These are phyloP conservation scores for Leptinotarsa peninsularis DNA, from an alignment of 2,888 invertebrate species.

Conservation along the genomic window DNA sequence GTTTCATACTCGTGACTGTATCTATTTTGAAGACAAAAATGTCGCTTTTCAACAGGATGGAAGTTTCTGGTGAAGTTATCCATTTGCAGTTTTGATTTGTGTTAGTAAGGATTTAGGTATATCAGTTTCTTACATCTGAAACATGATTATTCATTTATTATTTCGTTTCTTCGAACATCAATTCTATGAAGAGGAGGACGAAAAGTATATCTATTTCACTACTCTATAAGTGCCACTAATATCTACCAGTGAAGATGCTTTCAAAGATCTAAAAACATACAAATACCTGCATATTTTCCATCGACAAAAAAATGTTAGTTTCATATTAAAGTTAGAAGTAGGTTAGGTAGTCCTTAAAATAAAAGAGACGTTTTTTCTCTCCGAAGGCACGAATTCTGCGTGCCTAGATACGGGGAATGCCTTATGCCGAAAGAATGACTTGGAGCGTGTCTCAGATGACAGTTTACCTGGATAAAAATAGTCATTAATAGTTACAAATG, in stretches of 20 bases:
- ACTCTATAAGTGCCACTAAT: slow-evolving; percentile 2
- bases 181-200: too few species aligned
- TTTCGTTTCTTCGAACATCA: too few species aligned
- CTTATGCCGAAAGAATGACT: slow-evolving; percentile 83
- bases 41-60: too few species aligned
- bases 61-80: too few species aligned
- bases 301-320: neutral
- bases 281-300: slow-evolving; percentile 5
- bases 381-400: slow-evolving; percentile 55
- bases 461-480: slow-evolving; percentile 63
- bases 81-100: too few species aligned
- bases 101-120: too few species aligned
- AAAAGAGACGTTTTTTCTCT: slow-evolving; percentile 60
- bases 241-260: neutral
- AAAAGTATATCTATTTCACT: neutral
- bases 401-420: slow-evolving; percentile 78
- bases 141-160: too few species aligned
- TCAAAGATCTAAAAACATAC: too few species aligned
- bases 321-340: neutral
- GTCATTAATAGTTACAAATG: neutral
- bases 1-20: too few species aligned
- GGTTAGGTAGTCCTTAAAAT: slow-evolving; percentile 48
- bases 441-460: slow-evolving; percentile 74
- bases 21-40: too few species aligned
- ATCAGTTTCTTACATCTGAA: too few species aligned